Evolutionary conservation across 2,888 invertebrate genomes (phyloP).

Genomic region (Drosophila ustulata): DNA sequence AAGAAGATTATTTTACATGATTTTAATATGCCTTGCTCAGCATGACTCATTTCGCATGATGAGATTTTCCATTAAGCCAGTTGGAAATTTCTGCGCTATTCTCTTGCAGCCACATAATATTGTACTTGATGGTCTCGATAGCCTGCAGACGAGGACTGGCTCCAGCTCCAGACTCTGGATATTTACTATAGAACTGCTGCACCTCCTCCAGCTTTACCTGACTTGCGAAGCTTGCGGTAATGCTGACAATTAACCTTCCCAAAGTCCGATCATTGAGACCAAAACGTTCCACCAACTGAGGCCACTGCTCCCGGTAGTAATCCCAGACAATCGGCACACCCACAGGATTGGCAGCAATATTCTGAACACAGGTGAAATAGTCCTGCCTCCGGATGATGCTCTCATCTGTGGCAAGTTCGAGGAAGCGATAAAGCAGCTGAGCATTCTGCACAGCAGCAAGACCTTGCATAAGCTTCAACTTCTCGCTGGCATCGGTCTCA

Average conservation of each 20-base stretch:
- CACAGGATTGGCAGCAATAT: conserved; percentile 89
- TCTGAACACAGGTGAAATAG: conserved; percentile 89
- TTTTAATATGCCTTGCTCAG: no score
- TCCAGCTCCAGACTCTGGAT: conserved; percentile 95
- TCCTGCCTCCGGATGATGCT: conserved; percentile 92
- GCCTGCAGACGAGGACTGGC: conserved; percentile 89
- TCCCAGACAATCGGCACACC: conserved; percentile 93
- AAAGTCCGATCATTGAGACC: conserved; percentile 92
- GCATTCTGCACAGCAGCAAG: conserved; percentile 89
- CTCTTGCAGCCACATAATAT: conserved; percentile 91
- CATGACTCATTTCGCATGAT: no score
- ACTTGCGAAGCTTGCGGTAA: conserved; percentile 89
- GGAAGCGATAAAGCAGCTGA: conserved; percentile 88
- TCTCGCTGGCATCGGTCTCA: conserved; percentile 92
- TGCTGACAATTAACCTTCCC: conserved; percentile 89
- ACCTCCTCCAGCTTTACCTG: conserved; percentile 90
- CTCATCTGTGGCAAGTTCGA: conserved; percentile 90
- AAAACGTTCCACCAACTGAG: conserved; percentile 89
- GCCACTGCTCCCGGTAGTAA: conserved; percentile 92
- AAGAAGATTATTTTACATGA: no score
- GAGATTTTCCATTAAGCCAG: conserved; percentile 87
- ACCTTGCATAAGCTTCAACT: conserved; percentile 89
- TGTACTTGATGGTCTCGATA: conserved; percentile 90
- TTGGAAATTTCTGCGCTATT: conserved; percentile 86
- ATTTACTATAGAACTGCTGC: conserved; percentile 89